Conservation (phyloP, 2,888 invertebrate species). For the Andrena minutula region DNA sequence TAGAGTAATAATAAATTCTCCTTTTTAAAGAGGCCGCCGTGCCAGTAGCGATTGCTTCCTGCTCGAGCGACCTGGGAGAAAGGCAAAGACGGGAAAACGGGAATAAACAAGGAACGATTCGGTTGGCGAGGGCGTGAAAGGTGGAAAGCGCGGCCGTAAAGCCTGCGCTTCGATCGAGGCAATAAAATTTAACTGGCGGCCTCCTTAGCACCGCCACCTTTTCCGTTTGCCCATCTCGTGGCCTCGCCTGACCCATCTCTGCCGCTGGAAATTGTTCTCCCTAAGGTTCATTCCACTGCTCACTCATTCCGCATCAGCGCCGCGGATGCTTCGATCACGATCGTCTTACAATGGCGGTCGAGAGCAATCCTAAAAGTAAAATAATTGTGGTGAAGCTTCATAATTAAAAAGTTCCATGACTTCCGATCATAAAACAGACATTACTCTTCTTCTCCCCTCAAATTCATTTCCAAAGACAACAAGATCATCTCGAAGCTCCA, state of each 20-base stretch:
- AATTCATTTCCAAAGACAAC: too few relatives aligned
- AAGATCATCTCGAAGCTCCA: background rate
- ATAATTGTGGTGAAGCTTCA: too few relatives aligned
- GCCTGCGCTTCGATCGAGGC: slow-evolving; percentile 13
- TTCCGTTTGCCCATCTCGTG: background rate
- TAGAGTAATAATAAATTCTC: slow-evolving; percentile 20
- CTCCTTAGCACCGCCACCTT: slow-evolving; percentile 9
- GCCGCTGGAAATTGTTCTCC: slow-evolving; percentile 2
- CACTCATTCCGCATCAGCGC: background rate
- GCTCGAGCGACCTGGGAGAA: slow-evolving; percentile 2
- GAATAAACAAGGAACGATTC: slow-evolving; percentile 32
- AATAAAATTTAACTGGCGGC: slow-evolving; percentile 50
- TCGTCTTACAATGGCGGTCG: too few relatives aligned
- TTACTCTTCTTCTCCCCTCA: too few relatives aligned
- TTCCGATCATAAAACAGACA: too few relatives aligned
- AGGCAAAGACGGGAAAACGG: background rate
- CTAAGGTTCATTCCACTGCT: slow-evolving; percentile 10
- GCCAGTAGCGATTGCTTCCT: background rate
- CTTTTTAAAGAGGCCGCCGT: slow-evolving; percentile 1
- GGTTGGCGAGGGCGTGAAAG: background rate
- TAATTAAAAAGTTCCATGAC: too few relatives aligned
- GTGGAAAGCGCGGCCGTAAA: slow-evolving; percentile 15
- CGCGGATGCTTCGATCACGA: too few relatives aligned
- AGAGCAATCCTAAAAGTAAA: too few relatives aligned
- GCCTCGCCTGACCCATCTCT: background rate